These are phyloP conservation scores for Lutjanus erythropterus DNA, from an alignment of 2,113 vertebrate species.

Conservation along the genomic window DNA sequence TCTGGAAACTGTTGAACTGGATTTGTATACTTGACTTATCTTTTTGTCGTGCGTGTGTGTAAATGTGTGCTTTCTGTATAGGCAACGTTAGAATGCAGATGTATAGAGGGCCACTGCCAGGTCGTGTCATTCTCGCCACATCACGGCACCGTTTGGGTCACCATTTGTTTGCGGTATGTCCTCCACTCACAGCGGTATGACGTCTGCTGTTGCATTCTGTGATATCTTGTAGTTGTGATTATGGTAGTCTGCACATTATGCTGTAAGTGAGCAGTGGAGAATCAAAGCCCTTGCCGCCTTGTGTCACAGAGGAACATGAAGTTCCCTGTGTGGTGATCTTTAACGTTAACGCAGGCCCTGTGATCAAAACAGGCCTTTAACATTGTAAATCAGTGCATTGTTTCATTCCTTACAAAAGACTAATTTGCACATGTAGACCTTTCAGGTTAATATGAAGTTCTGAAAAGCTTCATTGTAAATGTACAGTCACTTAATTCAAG, in stretches of 20 bases:
- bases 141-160: slow-evolving; percentile 25
- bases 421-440: slow-evolving; percentile 74
- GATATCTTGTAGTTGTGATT: slow-evolving; percentile 58
- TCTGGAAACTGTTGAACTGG: slow-evolving; percentile 63
- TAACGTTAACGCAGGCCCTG: slow-evolving; percentile 29
- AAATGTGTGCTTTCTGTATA: slow-evolving; percentile 67
- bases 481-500: slow-evolving; percentile 60
- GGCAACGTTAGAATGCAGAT: slow-evolving; percentile 64
- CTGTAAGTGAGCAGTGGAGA: slow-evolving; percentile 42
- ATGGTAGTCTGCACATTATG: slow-evolving; percentile 40
- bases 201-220: slow-evolving; percentile 47
- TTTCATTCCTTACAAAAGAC: slow-evolving; percentile 57
- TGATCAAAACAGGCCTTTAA: slow-evolving; percentile 41
- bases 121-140: slow-evolving; percentile 37
- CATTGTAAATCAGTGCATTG: slow-evolving; percentile 37
- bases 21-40: slow-evolving; percentile 71
- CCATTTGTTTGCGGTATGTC: slow-evolving; percentile 27
- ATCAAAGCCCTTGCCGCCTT: slow-evolving; percentile 38
- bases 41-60: slow-evolving; percentile 58
- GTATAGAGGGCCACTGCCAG: slow-evolving; percentile 57
- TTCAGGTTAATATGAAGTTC: slow-evolving; percentile 65
- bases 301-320: slow-evolving; percentile 33
- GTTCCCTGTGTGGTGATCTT: slow-evolving; percentile 17
- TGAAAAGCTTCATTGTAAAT: slow-evolving; percentile 61
- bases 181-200: slow-evolving; percentile 16